Evolutionary conservation across 2,888 invertebrate genomes (phyloP), one percentile per base, ranked within the genome.

Genomic region (Ichneumoninae sp.): DNA sequence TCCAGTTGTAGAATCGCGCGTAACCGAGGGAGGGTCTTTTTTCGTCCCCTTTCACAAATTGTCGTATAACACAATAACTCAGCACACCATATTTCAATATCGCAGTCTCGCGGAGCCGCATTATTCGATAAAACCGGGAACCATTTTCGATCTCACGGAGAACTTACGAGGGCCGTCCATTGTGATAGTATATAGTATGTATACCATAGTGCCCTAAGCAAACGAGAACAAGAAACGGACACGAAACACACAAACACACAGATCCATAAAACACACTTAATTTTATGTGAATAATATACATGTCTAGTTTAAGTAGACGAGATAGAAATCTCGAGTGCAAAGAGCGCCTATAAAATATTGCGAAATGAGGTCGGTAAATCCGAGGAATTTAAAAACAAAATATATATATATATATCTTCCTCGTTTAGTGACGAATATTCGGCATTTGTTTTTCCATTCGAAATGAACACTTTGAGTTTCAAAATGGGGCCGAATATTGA

Each of bases 101-200:
- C 65, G 69, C 26, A 22, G 44, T 36, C 26, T 81, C 50, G 66
- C 47, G 44, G 57, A 78, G 33, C 40, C 54, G 72, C 33, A 54
- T 19, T 10, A 71, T 44, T 74, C 36, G 68, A 68, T 65, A 68
- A 79, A 82, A 80, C 16, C 33, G 40, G 77, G 84, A 86, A 84
- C 84, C 86, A 86, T 86, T 86, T 87, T 86, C 71, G 60, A 83
- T 83, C 84, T 84, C 83, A 62, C 57, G 76, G 74, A 80, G 54
- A 72, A 76, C 75, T 66, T 77, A 86, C 85, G 86, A 88, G 88
- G 88, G 89, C 90, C 90, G 89, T 89, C 90, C 89, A 90, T 91
- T 91, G 91, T 91, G 91, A 91, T 92, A 91, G 91, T 89, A 88
- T 88, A 88, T 90, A 90, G 90, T 88, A 89, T 89, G 88, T 91